These are phyloP conservation scores for Saccostrea cuccullata DNA, from an alignment of 1,140 invertebrate species.

Conservation along the genomic window DNA sequence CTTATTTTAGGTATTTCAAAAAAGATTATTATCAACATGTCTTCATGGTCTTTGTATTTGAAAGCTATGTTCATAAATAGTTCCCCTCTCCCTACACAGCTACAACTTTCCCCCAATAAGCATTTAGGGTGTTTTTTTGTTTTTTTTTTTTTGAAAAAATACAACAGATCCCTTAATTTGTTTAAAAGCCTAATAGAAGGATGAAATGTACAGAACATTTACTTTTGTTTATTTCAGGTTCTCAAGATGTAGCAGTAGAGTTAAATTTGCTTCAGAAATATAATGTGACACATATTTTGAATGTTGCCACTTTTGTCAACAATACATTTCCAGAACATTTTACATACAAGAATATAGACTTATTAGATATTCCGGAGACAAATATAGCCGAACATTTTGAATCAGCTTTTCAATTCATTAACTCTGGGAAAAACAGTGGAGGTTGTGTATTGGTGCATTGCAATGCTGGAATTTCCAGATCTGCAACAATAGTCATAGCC, in stretches of 20 bases:
- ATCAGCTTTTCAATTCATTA: slow-evolving; percentile 96
- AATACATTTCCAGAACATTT: slow-evolving; percentile 98
- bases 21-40: too few relatives aligned
- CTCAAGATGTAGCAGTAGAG: slow-evolving; percentile 86
- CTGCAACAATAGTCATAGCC: slow-evolving; percentile 74
- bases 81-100: too few relatives aligned
- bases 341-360: slow-evolving; percentile 95
- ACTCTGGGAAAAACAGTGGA: slow-evolving; percentile 84
- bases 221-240: slow-evolving; percentile 65
- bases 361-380: slow-evolving; percentile 97
- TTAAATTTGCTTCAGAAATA: slow-evolving; percentile 89
- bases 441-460: slow-evolving; percentile 76
- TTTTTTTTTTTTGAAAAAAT: too few relatives aligned
- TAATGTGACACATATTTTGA: slow-evolving; percentile 95
- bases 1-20: slow-evolving; percentile 69
- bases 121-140: too few relatives aligned
- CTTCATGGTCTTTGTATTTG: too few relatives aligned
- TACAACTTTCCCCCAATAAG: too few relatives aligned
- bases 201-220: too few relatives aligned
- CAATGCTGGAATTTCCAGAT: slow-evolving; percentile 75
- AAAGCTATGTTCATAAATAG: too few relatives aligned
- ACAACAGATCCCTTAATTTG: too few relatives aligned
- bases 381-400: slow-evolving; percentile 97
- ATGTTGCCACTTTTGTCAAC: slow-evolving; percentile 97
- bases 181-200: too few relatives aligned